Percentiles rank a stretch among this genome's conserved stretches.
phyloP scores from a whole-genome alignment of 2,888 invertebrate species.

The Tethea ocularis region DNA sequence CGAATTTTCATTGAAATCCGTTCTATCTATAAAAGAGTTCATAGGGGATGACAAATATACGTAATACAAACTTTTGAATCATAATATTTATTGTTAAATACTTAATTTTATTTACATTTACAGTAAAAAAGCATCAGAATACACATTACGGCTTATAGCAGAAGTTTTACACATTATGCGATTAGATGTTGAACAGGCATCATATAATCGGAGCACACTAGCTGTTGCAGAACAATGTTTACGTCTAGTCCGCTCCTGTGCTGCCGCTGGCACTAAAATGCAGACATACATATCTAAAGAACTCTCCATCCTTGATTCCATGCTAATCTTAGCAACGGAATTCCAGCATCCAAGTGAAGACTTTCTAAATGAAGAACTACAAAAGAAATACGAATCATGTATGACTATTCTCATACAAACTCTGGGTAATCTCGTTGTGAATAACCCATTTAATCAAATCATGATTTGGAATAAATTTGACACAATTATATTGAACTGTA shows the following conservation, averaged over 20 bases:
- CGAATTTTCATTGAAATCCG: no score
- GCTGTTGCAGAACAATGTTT: slow-evolving; percentile 81
- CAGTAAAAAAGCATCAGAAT: slow-evolving; percentile 81
- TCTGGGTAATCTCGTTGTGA: slow-evolving; percentile 82
- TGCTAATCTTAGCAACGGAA: slow-evolving; percentile 75
- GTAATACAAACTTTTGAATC: no score
- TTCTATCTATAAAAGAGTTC: no score
- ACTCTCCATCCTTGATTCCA: slow-evolving; percentile 75
- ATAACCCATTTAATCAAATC: slow-evolving; percentile 80
- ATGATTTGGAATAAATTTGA: slow-evolving; percentile 83
- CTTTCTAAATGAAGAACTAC: slow-evolving; percentile 71
- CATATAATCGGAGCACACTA: slow-evolving; percentile 75
- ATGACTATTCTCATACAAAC: slow-evolving; percentile 83
- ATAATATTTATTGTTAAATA: no score
- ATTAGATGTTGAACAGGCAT: slow-evolving; percentile 75
- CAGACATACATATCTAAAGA: slow-evolving; percentile 81
- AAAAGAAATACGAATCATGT: slow-evolving; percentile 75
- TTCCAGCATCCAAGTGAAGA: slow-evolving; percentile 75
- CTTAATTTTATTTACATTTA: slow-evolving; percentile 41
- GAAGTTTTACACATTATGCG: slow-evolving; percentile 80
- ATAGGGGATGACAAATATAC: no score
- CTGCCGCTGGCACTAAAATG: slow-evolving; percentile 78
- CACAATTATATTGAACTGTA: slow-evolving; percentile 69
- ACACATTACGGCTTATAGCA: slow-evolving; percentile 76
- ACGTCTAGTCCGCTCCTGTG: slow-evolving; percentile 80